Conservation (phyloP, 2,888 invertebrate species). For the Acleris laterana region DNA sequence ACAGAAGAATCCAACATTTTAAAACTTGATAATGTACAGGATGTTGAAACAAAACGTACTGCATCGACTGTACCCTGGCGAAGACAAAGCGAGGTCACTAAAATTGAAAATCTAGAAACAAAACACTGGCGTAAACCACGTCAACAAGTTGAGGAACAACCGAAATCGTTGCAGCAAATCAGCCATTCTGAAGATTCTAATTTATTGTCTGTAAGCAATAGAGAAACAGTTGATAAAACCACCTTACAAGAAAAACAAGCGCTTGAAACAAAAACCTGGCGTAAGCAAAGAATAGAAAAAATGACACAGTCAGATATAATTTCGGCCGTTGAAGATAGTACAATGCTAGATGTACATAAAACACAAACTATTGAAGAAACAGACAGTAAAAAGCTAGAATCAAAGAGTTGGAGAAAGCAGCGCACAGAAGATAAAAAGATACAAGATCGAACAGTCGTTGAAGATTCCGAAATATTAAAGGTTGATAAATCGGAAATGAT, state of each 20-base stretch:
- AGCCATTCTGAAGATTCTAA: conserved; percentile 46
- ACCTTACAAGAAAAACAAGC: conserved; percentile 22
- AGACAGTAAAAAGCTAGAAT: conserved; percentile 28
- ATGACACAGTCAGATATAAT: conserved; percentile 22
- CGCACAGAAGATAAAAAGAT: conserved; percentile 41
- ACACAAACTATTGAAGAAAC: conserved; percentile 12
- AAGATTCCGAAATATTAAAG: conserved; percentile 37
- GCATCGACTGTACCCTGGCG: conserved; percentile 67
- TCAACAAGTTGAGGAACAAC: conserved; percentile 37
- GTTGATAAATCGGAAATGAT: conserved; percentile 16
- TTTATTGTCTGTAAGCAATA: conserved; percentile 43
- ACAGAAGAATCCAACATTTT: conserved; percentile 74
- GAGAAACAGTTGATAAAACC: conserved; percentile 41
- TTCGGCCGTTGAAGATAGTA: conserved; percentile 26
- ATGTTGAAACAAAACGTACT: conserved; percentile 59
- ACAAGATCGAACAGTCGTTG: conserved; percentile 25
- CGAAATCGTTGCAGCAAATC: conserved; percentile 37
- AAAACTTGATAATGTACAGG: conserved; percentile 61
- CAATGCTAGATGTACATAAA: conserved; percentile 21
- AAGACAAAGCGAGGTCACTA: conserved; percentile 46
- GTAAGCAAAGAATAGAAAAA: conserved; percentile 27
- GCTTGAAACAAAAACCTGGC: conserved; percentile 38
- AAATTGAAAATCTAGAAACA: conserved; percentile 48
- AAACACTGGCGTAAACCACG: conserved; percentile 56
- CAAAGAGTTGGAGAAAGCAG: conserved; percentile 59